phyloP scores from a whole-genome alignment of 2,888 invertebrate species.

The Rotaria socialis region DNA sequence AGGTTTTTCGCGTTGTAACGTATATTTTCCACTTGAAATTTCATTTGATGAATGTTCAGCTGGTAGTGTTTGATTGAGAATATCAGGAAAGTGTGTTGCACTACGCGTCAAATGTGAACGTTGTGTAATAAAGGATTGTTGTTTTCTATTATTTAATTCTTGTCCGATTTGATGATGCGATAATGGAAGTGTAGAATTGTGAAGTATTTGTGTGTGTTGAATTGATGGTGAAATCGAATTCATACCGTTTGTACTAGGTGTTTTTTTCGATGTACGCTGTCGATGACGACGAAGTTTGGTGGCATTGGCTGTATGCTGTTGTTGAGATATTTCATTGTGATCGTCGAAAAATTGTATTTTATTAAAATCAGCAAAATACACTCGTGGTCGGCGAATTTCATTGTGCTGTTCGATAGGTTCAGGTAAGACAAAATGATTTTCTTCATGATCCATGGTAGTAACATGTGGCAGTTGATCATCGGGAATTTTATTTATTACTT shows the following conservation, averaged over 20 bases:
- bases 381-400: constrained; percentile 31
- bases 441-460: neutral
- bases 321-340: neutral
- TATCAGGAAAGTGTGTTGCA: neutral
- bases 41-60: neutral
- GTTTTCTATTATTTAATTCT: neutral
- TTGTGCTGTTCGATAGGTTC: neutral
- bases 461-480: neutral
- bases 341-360: neutral
- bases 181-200: neutral
- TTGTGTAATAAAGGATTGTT: neutral
- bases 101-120: neutral
- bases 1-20: constrained; percentile 15
- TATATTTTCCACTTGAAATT: neutral
- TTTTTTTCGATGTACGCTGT: neutral
- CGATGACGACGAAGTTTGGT: neutral
- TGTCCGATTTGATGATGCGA: neutral
- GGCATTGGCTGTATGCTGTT: neutral
- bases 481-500: neutral
- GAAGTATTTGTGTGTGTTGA: neutral
- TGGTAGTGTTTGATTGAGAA: neutral
- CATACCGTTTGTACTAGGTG: neutral
- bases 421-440: neutral
- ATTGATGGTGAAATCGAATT: neutral
- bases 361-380: constrained; percentile 34